Percentiles rank a stretch among this genome's conserved stretches.
Conservation (phyloP, 1,140 invertebrate species). For the Periplaneta americana region DNA sequence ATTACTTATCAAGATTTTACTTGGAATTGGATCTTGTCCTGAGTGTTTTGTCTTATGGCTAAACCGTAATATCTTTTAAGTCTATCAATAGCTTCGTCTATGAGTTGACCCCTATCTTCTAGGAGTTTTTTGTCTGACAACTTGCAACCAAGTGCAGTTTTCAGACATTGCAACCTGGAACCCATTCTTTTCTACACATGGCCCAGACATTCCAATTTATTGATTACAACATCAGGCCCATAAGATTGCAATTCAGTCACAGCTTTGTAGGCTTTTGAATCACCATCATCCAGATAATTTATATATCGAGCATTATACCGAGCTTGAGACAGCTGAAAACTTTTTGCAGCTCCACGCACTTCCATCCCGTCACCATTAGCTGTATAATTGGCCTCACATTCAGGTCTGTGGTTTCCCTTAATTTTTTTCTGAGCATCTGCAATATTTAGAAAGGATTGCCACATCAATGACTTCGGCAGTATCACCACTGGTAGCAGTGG, state of each 20-base stretch:
- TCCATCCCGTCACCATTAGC: not conserved
- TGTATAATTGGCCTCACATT: not conserved
- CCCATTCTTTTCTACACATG: not conserved
- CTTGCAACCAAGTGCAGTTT: not conserved
- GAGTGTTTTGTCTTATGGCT: too few species aligned
- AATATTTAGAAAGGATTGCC: slow-evolving; percentile 7
- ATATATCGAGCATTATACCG: not conserved
- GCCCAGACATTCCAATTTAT: not conserved
- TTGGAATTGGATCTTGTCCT: too few species aligned
- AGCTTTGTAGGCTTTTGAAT: not conserved
- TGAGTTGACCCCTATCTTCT: not conserved
- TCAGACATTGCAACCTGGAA: not conserved
- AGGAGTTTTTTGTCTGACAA: not conserved
- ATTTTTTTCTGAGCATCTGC: slow-evolving; percentile 8
- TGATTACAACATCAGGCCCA: not conserved
- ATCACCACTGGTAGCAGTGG: too few species aligned
- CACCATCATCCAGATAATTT: not conserved
- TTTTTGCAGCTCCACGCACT: slow-evolving; percentile 1
- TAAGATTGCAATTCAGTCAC: not conserved
- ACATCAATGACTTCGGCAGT: not conserved
- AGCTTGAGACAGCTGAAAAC: not conserved
- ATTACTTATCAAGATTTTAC: too few species aligned
- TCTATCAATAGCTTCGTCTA: not conserved
- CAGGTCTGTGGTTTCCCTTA: not conserved
- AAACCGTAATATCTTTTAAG: not conserved